Percentiles rank a stretch among this genome's conserved stretches.
These are phyloP conservation scores for Amazona guildingii DNA, from an alignment of 2,113 vertebrate species.

Conservation along the genomic window DNA sequence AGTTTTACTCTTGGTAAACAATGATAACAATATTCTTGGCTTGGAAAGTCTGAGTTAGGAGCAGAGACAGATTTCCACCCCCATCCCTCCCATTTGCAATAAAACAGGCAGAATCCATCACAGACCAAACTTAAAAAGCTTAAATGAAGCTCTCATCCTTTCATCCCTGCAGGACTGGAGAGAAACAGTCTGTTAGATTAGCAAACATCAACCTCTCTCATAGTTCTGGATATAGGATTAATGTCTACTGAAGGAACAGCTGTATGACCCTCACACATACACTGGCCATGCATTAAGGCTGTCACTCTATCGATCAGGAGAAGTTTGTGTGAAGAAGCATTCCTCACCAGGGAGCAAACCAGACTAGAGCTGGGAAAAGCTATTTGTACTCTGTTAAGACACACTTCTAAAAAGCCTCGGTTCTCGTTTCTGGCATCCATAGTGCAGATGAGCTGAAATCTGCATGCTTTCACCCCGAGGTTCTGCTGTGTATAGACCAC, in stretches of 20 bases:
- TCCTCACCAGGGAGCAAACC: conserved; percentile 12
- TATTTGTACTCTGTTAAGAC: neutral
- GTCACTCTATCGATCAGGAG: neutral
- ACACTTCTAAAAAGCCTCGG: neutral
- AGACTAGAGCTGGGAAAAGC: conserved; percentile 1
- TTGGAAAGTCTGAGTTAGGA: neutral
- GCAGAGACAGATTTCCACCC: neutral
- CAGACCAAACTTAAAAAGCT: conserved; percentile 35
- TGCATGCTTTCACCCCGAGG: neutral
- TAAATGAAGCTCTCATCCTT: conserved; percentile 71
- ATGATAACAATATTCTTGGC: neutral
- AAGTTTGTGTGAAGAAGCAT: conserved; percentile 29
- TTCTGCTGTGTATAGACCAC: neutral
- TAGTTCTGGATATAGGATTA: conserved; percentile 47
- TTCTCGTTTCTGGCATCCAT: neutral
- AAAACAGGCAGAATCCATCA: conserved; percentile 47
- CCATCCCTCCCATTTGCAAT: neutral
- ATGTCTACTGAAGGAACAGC: conserved; percentile 50
- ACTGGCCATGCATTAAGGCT: conserved; percentile 27
- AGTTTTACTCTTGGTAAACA: conserved; percentile 10
- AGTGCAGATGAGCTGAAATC: neutral
- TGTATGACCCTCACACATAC: conserved; percentile 12
- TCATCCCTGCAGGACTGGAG: conserved; percentile 69
- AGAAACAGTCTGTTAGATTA: conserved; percentile 58
- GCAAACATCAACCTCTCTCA: conserved; percentile 60